These are phyloP conservation scores for Dromaius novaehollandiae DNA, from an alignment of 2,113 vertebrate species.

Conservation along the genomic window DNA sequence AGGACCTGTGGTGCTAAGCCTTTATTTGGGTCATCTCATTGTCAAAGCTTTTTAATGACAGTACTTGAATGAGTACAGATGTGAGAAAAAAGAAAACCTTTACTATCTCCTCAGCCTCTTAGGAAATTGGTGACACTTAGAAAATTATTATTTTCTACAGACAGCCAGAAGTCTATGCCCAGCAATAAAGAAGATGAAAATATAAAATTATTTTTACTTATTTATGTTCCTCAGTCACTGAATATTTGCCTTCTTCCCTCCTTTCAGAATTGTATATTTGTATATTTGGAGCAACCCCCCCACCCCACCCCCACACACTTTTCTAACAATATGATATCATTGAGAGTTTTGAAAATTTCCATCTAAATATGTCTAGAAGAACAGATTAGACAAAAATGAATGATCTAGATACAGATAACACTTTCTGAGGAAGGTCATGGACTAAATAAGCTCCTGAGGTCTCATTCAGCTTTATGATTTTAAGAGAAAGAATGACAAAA, in stretches of 20 bases:
- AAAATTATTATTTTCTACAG: neutral
- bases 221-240: neutral
- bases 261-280: neutral
- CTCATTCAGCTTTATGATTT: neutral
- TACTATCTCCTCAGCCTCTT: neutral
- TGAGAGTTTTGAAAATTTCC: neutral
- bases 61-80: neutral
- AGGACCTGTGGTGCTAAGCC: neutral
- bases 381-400: neutral
- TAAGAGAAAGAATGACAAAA: neutral
- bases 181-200: neutral
- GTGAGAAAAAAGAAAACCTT: neutral
- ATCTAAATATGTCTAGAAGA: neutral
- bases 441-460: neutral
- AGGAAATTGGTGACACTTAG: neutral
- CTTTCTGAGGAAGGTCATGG: neutral
- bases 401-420: neutral
- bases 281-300: neutral
- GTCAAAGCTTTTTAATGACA: neutral
- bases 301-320: rapidly evolving
- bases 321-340: neutral
- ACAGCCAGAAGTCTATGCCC: too few relatives aligned
- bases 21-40: neutral
- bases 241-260: neutral
- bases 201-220: neutral